Evolutionary conservation across 2,888 invertebrate species (phyloP), one percentile per base, ranked within the genome.

Genomic region (Philonicus albiceps): DNA sequence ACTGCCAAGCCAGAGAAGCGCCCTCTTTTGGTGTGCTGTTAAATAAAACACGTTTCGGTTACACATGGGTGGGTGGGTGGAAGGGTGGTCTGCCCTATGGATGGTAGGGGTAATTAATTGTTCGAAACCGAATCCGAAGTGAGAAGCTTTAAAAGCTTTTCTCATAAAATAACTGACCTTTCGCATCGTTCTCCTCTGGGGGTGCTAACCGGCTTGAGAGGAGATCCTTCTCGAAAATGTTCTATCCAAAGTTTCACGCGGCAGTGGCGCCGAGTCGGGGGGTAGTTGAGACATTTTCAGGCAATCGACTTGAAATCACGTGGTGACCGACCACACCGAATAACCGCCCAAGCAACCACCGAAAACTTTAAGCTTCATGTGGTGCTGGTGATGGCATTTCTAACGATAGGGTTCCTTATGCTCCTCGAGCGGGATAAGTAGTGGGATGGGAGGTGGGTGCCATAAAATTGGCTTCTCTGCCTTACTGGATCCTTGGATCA

Each of bases 361-460:
- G 64, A 78, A 72, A 87, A 86, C 87, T 86, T 87, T 83, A 53
- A 86, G 75, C 81, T 86, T 83, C 86, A 85, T 84, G 80, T 53
- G 27, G 19, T 64, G 30, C 40, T 83, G 31, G 49, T 27, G 64
- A 72, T 64, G 37, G 64, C 31, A 83, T 83, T 22, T 64, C 22
- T 27, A 84, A 73, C 43, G 72, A 72, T 84, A 84, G 43, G n/a
- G 84, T 84, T 84, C 72, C 72, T 84, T 22, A 27, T 78, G 34
- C 74, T 16, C 49, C 22, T 27, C 75, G 13, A 37, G 43, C 13
- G 19, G 6, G 5, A 30, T 49, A 27, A 43, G 40, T 43, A 37
- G 76, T 76, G 30, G 30, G n/a, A 11, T 19, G 16, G 40, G 40
- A 11, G 16, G 3, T 2, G 78, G n/a, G 76, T 1, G 16, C 13